Conservation (phyloP, 1,140 invertebrate genomes). For the Cydia strobilella region DNA sequence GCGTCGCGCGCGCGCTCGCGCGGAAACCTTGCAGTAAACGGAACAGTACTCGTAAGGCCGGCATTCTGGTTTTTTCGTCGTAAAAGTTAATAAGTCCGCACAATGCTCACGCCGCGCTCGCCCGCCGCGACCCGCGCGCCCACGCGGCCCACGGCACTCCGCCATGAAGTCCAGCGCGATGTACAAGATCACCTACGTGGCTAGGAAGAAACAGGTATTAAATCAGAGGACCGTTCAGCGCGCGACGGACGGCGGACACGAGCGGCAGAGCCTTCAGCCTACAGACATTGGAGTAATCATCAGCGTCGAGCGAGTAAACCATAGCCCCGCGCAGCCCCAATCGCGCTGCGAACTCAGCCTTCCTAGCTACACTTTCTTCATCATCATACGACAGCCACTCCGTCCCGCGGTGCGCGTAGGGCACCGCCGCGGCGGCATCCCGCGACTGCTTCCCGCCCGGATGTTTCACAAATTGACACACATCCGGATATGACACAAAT, state of each 20-base stretch:
- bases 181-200: conserved; percentile 75
- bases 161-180: conserved; percentile 70
- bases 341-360: conserved; percentile 85
- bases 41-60: conserved; percentile 42
- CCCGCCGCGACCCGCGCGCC: conserved; percentile 34
- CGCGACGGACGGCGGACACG: conserved; percentile 1
- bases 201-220: conserved; percentile 69
- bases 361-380: conserved; percentile 85
- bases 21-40: conserved; percentile 40
- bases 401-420: conserved; percentile 86
- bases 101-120: conserved; percentile 56
- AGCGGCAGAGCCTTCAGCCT: neutral
- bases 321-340: conserved; percentile 86
- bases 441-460: neutral
- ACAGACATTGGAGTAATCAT: conserved; percentile 81
- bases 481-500: conserved; percentile 85
- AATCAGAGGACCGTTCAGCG: neutral
- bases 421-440: conserved; percentile 76
- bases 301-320: conserved; percentile 88
- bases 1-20: conserved; percentile 35
- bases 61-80: conserved; percentile 61
- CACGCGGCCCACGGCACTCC: conserved; percentile 39
- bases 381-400: conserved; percentile 97
- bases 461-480: conserved; percentile 83
- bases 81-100: conserved; percentile 64